Evolutionary conservation across 2,888 invertebrate genomes (phyloP).

Genomic region (Ametastegia equiseti): DNA sequence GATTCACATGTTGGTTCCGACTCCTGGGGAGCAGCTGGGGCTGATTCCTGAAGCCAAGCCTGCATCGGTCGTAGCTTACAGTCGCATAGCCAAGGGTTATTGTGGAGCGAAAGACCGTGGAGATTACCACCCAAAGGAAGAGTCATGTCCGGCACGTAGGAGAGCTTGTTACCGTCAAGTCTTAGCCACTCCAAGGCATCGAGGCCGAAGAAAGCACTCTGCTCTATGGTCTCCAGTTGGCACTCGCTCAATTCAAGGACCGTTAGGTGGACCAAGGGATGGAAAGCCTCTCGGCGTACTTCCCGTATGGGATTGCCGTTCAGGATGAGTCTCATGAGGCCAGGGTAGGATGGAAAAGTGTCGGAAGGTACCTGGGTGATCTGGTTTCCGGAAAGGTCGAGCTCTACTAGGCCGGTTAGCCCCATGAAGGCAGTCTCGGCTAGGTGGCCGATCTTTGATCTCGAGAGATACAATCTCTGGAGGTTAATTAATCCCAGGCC

Average conservation of each 20-base stretch:
- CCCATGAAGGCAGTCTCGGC: slow-evolving; percentile 90
- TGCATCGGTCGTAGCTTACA: slow-evolving; percentile 88
- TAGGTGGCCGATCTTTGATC: slow-evolving; percentile 87
- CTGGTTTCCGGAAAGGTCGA: slow-evolving; percentile 91
- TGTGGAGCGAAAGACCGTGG: slow-evolving; percentile 88
- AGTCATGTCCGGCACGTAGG: slow-evolving; percentile 77
- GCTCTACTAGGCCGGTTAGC: slow-evolving; percentile 90
- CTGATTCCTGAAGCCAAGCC: slow-evolving; percentile 84
- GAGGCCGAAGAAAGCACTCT: slow-evolving; percentile 89
- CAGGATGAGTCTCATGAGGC: slow-evolving; percentile 89
- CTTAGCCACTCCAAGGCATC: slow-evolving; percentile 90
- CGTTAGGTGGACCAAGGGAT: slow-evolving; percentile 85
- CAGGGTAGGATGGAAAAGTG: slow-evolving; percentile 87
- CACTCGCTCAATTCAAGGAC: slow-evolving; percentile 90
- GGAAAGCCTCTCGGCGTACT: slow-evolving; percentile 85
- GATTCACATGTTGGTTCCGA: slow-evolving; percentile 88
- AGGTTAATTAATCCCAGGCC: slow-evolving; percentile 89
- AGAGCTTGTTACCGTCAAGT: slow-evolving; percentile 89
- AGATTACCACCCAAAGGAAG: slow-evolving; percentile 83
- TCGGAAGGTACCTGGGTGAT: slow-evolving; percentile 87
- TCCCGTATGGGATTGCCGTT: slow-evolving; percentile 89
- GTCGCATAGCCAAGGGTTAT: slow-evolving; percentile 94
- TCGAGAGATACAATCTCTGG: slow-evolving; percentile 90
- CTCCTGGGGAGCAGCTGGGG: slow-evolving; percentile 86
- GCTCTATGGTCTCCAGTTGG: slow-evolving; percentile 86